phyloP scores from a whole-genome alignment of 2,797 vertebrate genomes.

The Sarcoramphus papa region DNA sequence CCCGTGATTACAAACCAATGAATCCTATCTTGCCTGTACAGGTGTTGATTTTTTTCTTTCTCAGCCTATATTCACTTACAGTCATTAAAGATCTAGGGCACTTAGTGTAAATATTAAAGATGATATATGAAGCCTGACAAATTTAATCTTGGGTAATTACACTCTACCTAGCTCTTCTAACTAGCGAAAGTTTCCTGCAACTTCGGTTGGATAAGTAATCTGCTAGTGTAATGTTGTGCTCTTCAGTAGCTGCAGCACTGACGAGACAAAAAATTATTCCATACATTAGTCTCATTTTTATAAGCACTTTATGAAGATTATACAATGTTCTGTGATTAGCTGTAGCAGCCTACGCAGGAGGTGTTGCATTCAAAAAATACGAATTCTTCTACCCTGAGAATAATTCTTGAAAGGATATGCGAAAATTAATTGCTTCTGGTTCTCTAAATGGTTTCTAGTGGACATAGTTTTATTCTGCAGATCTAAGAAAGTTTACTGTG shows the following conservation, averaged over 20 bases:
- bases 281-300: neutral
- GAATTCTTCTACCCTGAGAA: neutral
- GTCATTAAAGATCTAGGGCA: neutral
- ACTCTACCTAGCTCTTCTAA: neutral
- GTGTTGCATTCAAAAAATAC: neutral
- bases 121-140: slow-evolving; percentile 20
- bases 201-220: neutral
- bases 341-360: neutral
- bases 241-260: neutral
- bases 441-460: neutral
- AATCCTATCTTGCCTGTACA: neutral
- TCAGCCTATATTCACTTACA: neutral
- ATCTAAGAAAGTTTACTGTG: neutral
- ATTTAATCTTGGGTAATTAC: slow-evolving; percentile 31
- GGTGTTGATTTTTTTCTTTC: neutral
- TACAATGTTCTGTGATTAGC: neutral
- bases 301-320: neutral
- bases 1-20: neutral
- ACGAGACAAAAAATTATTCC: neutral
- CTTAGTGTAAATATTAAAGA: slow-evolving; percentile 23
- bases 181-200: neutral
- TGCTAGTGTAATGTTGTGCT: neutral
- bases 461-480: neutral
- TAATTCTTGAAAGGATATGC: neutral
- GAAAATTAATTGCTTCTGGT: neutral